Base-by-base conservation (phyloP, 64 coral and sea anemone species). In the Orbicella faveolata region DNA sequence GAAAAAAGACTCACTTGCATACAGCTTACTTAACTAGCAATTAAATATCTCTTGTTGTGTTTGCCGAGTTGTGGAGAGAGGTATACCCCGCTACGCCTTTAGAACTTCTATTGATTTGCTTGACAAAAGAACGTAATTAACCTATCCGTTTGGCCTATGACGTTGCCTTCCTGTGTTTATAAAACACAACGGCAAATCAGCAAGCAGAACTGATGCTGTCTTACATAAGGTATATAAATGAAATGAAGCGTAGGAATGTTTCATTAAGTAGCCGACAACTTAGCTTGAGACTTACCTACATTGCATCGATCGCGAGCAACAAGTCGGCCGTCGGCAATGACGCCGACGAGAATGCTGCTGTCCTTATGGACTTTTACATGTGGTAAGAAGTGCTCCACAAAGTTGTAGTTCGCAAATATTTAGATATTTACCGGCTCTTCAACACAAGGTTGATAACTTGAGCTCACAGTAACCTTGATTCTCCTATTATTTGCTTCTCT, bases 51-150 rank as follows among this genome's bases (percentile, higher is more conserved):
- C 54, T 57, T 9, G 13, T 59, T 59, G 10, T 59, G 55, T 59
- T 14, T 59, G 55, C 12, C 55, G 55, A 59, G 15, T 15, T 59
- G 13, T 59, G 13, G 15, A 59, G 55, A 59, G 55, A 59, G 11
- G 10, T 25, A 21, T n/a, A 70, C 21, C n/a, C 2, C n/a, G 67
- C n/a, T n/a, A 70, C 67, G 67, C 25, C 25, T 26, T 70, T 26
- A 11, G 15, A 35, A 37, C 10, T 18, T 78, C 75, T 39, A 19
- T 78, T 78, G 37, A 48, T 78, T 78, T 78, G 19, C 41, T 51
- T 11, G 10, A 78, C 75, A 78, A 78, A 78, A 78, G 75, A 78
- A 39, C 75, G 4, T 78, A 78, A 78, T 78, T 78, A 76, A 78
- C 75, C 75, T 21, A 10, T 78, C 18, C 23, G 23, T 19, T 10